phyloP scores from a whole-genome alignment of 2,888 invertebrate genomes.

The Sphaerophoria taeniata region DNA sequence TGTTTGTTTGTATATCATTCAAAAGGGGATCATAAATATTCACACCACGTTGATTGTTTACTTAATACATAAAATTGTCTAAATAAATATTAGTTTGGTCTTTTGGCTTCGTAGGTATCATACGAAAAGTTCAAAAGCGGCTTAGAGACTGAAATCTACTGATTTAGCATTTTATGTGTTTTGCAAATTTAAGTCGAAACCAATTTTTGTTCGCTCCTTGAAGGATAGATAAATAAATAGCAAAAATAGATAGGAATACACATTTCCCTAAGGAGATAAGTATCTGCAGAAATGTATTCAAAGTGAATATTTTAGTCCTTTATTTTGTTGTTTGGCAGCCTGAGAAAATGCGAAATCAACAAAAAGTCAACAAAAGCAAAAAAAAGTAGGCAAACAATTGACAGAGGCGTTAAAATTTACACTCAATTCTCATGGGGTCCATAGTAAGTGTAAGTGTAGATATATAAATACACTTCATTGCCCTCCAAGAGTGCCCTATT shows the following conservation, averaged over 20 bases:
- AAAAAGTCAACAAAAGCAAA: background rate
- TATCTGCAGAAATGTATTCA: background rate
- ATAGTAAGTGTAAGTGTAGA: background rate
- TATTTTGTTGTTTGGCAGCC: background rate
- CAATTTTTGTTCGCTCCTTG: background rate
- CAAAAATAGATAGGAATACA: background rate
- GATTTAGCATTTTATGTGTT: constrained; percentile 9
- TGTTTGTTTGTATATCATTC: background rate
- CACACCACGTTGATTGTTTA: background rate
- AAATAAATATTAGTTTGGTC: constrained; percentile 26
- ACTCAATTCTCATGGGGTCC: constrained; percentile 30
- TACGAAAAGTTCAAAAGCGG: background rate
- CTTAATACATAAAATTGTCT: constrained; percentile 23
- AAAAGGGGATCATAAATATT: background rate
- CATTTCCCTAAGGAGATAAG: background rate
- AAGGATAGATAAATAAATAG: background rate
- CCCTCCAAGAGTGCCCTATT: background rate
- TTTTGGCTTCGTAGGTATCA: background rate
- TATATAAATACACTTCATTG: constrained; percentile 10
- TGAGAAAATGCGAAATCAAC: background rate
- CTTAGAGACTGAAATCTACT: background rate
- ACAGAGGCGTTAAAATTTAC: constrained; percentile 35
- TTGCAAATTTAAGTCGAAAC: background rate
- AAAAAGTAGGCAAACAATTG: background rate
- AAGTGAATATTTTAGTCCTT: background rate